A percentile compares a stretch with the other conserved stretches of the same genome.
Conservation (phyloP, 2,888 invertebrate genomes). For the Crioceris asparagi region DNA sequence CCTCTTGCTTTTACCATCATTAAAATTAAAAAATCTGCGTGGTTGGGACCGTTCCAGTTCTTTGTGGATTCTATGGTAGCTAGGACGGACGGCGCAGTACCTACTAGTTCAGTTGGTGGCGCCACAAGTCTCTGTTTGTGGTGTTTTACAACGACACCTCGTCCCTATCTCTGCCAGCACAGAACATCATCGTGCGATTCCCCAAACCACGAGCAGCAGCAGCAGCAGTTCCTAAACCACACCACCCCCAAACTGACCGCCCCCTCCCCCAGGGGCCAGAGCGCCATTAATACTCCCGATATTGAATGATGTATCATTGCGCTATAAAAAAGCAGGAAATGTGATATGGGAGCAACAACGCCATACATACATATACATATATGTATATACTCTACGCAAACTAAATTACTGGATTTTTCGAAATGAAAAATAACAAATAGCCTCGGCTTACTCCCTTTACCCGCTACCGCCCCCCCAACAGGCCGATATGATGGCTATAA, state of each 20-base stretch:
- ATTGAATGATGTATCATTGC: conserved; percentile 43
- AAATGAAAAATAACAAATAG: conserved; percentile 43
- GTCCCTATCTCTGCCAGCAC: too few relatives aligned
- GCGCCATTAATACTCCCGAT: conserved; percentile 32
- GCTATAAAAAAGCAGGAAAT: conserved; percentile 43
- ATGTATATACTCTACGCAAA: conserved; percentile 38
- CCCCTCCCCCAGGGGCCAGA: too few relatives aligned
- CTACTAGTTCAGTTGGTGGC: too few relatives aligned
- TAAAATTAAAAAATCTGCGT: too few relatives aligned
- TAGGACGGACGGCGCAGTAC: background rate
- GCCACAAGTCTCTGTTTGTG: too few relatives aligned
- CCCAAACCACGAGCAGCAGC: too few relatives aligned
- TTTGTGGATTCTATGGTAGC: background rate
- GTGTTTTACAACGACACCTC: too few relatives aligned
- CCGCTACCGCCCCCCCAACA: too few relatives aligned
- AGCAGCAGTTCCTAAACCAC: too few relatives aligned
- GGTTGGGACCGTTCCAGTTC: conserved; percentile 1
- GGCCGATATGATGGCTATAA: conserved; percentile 38
- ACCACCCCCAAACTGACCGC: too few relatives aligned
- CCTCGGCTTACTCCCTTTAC: conserved; percentile 39
- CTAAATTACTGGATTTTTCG: conserved; percentile 42
- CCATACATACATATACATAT: conserved; percentile 6
- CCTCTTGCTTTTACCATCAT: too few relatives aligned
- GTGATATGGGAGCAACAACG: conserved; percentile 37
- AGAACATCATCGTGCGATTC: too few relatives aligned